phyloP scores from a whole-genome alignment of 2,888 invertebrate species.

The Polyommatus iphigenia region DNA sequence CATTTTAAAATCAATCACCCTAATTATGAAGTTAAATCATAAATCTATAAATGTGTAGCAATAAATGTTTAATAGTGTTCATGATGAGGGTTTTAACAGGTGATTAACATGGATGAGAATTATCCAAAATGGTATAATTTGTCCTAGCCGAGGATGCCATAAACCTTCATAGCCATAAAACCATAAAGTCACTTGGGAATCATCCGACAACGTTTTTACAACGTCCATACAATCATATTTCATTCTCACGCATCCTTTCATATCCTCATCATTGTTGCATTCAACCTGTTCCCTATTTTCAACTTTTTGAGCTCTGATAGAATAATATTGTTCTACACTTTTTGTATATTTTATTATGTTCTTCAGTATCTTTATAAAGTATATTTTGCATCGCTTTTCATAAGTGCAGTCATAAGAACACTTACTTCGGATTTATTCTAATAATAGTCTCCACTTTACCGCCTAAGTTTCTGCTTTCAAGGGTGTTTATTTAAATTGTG shows the following conservation, averaged over 20 bases:
- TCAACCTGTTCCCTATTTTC: constrained; percentile 65
- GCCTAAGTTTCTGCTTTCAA: neutral
- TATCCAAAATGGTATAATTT: constrained; percentile 58
- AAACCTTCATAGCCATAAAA: constrained; percentile 65
- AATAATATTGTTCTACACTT: neutral
- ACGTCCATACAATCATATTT: constrained; percentile 73
- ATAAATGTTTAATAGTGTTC: constrained; percentile 33
- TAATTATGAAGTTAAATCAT: constrained; percentile 26
- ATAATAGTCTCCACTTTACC: neutral
- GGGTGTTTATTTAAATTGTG: constrained; percentile 10
- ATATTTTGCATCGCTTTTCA: neutral
- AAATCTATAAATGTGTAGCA: constrained; percentile 31
- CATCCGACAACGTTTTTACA: constrained; percentile 66
- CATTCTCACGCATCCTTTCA: constrained; percentile 58
- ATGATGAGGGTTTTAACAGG: constrained; percentile 51
- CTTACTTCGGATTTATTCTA: neutral
- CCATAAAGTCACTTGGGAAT: constrained; percentile 69
- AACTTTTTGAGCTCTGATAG: constrained; percentile 37
- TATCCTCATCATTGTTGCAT: constrained; percentile 48
- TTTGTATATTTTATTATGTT: neutral
- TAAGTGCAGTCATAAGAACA: neutral
- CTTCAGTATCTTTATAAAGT: neutral
- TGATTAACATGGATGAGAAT: constrained; percentile 56
- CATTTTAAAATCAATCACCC: constrained; percentile 16
- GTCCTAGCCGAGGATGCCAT: constrained; percentile 52